Conservation (phyloP, 2,797 vertebrate species). For the Aphelocoma californica region DNA sequence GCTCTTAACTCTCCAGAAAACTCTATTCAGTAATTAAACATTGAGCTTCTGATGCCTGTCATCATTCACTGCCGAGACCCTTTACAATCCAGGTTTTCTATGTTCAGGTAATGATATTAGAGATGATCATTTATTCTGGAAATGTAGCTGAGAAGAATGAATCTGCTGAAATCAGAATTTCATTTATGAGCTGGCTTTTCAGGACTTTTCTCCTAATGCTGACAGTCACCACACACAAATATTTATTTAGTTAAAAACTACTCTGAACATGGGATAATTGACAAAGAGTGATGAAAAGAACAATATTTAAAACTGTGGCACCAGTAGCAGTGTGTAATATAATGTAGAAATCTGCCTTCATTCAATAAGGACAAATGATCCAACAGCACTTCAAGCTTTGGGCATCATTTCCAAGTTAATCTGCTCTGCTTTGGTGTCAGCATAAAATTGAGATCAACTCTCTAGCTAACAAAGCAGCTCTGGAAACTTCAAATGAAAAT, state of each 20-base stretch:
- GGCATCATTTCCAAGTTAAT: slow-evolving; percentile 13
- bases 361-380: slow-evolving; percentile 46
- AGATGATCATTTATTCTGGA: slow-evolving; percentile 41
- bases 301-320: slow-evolving; percentile 24
- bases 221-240: background rate
- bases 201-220: slow-evolving; percentile 15
- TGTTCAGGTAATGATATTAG: slow-evolving; percentile 40
- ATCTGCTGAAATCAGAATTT: slow-evolving; percentile 37
- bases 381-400: slow-evolving; percentile 20
- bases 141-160: slow-evolving; percentile 21
- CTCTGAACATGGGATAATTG: slow-evolving; percentile 19
- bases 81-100: background rate
- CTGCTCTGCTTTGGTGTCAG: slow-evolving; percentile 37
- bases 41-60: slow-evolving; percentile 14
- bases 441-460: slow-evolving; percentile 31
- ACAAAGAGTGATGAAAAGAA: slow-evolving; percentile 41
- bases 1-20: slow-evolving; percentile 40
- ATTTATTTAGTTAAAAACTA: slow-evolving; percentile 29
- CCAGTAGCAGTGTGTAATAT: background rate
- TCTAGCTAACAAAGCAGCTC: slow-evolving; percentile 14
- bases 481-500: slow-evolving; percentile 27
- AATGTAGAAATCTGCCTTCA: slow-evolving; percentile 29
- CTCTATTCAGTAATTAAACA: slow-evolving; percentile 56
- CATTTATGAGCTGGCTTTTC: slow-evolving; percentile 23
- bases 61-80: slow-evolving; percentile 25